These are phyloP conservation scores for Drosophila cognata DNA, from an alignment of 2,888 invertebrate genomes.

Conservation along the genomic window DNA sequence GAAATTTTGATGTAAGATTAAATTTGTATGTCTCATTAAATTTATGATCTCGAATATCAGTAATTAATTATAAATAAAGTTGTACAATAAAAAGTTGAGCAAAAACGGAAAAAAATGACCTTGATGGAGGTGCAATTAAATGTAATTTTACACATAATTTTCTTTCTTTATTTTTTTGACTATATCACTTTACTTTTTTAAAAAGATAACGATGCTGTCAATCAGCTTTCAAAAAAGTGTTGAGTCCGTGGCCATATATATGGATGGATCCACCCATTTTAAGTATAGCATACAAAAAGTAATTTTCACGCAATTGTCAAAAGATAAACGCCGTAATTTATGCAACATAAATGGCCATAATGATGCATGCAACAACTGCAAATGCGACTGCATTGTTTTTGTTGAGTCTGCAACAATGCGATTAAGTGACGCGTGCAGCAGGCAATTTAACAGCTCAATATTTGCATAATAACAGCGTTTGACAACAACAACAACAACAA, in stretches of 20 bases:
- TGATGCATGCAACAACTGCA: slow-evolving; percentile 46
- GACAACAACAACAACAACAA: slow-evolving; percentile 55
- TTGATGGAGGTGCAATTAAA: neutral
- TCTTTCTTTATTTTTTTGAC: neutral
- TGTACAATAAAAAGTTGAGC: neutral
- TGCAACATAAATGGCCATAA: slow-evolving; percentile 76
- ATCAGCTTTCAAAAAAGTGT: slow-evolving; percentile 7
- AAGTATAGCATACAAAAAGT: slow-evolving; percentile 12
- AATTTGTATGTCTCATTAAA: neutral
- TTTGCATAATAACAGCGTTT: slow-evolving; percentile 82
- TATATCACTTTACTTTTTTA: neutral
- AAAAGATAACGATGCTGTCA: neutral
- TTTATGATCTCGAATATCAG: neutral
- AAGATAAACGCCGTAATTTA: slow-evolving; percentile 77
- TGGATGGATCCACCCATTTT: slow-evolving; percentile 13
- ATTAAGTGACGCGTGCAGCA: slow-evolving; percentile 75
- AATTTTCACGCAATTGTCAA: slow-evolving; percentile 60
- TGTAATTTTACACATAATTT: neutral
- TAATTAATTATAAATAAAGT: neutral
- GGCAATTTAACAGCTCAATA: slow-evolving; percentile 80
- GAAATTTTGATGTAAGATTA: neutral
- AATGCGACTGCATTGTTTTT: slow-evolving; percentile 29
- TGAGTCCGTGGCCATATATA: neutral
- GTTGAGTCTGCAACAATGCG: slow-evolving; percentile 59
- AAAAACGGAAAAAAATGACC: too few species aligned